phyloP scores from a whole-genome alignment of 2,113 vertebrate species.

The Mesitornis unicolor region DNA sequence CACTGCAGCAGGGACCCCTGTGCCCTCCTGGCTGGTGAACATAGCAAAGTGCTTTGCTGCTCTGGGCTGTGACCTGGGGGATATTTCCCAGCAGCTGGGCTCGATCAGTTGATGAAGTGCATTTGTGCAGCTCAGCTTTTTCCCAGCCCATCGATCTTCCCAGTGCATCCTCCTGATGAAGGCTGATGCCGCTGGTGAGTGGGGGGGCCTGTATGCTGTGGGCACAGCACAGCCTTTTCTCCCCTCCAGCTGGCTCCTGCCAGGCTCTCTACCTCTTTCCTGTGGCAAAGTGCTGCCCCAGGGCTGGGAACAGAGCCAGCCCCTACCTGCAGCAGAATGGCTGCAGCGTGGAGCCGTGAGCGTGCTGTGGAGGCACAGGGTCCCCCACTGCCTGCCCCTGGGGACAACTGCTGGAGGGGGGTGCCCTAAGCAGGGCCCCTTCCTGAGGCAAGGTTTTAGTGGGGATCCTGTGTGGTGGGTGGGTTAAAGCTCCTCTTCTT shows the following conservation, averaged over 20 bases:
- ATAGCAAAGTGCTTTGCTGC: background rate
- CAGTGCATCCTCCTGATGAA: accelerated
- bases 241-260: accelerated
- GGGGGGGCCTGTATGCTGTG: background rate
- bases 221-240: background rate
- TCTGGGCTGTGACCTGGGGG: background rate
- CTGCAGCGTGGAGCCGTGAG: background rate
- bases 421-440: background rate
- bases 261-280: background rate
- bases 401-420: background rate
- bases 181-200: background rate
- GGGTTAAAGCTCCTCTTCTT: background rate
- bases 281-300: background rate
- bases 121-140: conserved; percentile 34
- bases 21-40: accelerated
- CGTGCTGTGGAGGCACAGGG: accelerated
- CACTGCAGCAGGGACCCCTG: accelerated
- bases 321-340: accelerated
- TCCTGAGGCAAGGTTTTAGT: background rate
- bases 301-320: background rate
- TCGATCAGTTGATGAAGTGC: conserved; percentile 34
- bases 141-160: background rate
- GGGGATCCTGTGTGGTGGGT: no score
- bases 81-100: conserved; percentile 40
- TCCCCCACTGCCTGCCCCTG: accelerated